A percentile compares a stretch with the other conserved stretches of the same genome.
These are phyloP conservation scores for Neotoma lepida DNA, from an alignment of 2,113 vertebrate species.

Conservation along the genomic window DNA sequence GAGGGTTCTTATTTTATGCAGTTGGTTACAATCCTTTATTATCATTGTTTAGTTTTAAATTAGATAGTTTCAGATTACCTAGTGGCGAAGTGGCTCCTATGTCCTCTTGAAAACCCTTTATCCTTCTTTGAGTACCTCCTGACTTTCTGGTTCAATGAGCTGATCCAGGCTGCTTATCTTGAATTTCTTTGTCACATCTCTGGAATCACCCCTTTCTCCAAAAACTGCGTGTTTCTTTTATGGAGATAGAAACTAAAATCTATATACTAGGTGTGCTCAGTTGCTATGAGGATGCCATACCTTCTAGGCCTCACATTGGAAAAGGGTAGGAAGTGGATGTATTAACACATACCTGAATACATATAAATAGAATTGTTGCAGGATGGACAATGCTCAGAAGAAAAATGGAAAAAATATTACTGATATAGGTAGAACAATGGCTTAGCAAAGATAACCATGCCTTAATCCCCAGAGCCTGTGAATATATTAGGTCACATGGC, in stretches of 20 bases:
- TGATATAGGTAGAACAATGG: background rate
- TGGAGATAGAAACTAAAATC: constrained; percentile 25
- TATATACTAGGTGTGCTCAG: background rate
- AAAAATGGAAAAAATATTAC: background rate
- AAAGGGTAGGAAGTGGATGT: background rate
- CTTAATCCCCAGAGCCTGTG: constrained; percentile 4
- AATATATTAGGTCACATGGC: background rate
- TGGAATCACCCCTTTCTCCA: background rate
- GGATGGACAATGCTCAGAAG: background rate
- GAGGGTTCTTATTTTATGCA: constrained; percentile 17
- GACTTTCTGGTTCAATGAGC: background rate
- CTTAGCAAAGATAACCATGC: background rate
- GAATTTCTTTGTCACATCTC: background rate
- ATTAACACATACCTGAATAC: background rate
- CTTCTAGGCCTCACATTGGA: constrained; percentile 12
- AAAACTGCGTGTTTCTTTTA: background rate
- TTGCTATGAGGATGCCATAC: background rate
- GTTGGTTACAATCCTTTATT: background rate
- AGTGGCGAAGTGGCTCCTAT: background rate
- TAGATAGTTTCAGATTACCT: constrained; percentile 7
- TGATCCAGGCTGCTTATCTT: background rate
- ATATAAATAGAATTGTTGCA: background rate
- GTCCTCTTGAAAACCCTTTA: background rate
- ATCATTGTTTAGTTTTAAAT: background rate
- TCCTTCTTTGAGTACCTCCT: background rate